Percentiles rank a stretch among this genome's conserved stretches.
These are phyloP conservation scores for Fissipunctia ypsillon DNA, from an alignment of 2,888 invertebrate genomes.

Conservation along the genomic window DNA sequence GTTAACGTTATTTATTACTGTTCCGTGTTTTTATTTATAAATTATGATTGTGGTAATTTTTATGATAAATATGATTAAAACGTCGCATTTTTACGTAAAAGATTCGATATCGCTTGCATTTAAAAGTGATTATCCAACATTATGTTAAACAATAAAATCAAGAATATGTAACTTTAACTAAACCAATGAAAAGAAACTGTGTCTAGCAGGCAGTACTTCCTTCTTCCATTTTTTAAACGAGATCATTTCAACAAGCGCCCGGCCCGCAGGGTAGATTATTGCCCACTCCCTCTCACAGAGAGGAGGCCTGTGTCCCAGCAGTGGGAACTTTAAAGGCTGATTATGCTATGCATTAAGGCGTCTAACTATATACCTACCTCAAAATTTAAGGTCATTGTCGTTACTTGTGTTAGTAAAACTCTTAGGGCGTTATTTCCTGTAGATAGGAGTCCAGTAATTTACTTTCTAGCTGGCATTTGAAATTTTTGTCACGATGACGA, in stretches of 20 bases:
- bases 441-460: neutral
- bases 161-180: neutral
- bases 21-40: constrained; percentile 16
- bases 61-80: constrained; percentile 3
- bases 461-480: neutral
- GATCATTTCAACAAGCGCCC: neutral
- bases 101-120: neutral
- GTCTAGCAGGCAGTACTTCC: neutral
- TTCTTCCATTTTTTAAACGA: neutral
- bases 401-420: neutral
- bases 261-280: neutral
- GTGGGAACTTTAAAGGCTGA: neutral
- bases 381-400: neutral
- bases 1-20: neutral
- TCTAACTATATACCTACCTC: neutral
- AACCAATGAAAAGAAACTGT: neutral
- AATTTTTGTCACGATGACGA: neutral
- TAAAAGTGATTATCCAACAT: neutral
- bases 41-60: neutral
- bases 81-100: constrained; percentile 21
- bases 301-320: neutral
- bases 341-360: neutral
- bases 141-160: neutral
- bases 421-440: neutral
- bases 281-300: neutral